Percentiles rank a stretch among this genome's conserved stretches.
Evolutionary conservation across 1,140 invertebrate genomes (phyloP).

Genomic region (Pollicipes pollicipes): DNA sequence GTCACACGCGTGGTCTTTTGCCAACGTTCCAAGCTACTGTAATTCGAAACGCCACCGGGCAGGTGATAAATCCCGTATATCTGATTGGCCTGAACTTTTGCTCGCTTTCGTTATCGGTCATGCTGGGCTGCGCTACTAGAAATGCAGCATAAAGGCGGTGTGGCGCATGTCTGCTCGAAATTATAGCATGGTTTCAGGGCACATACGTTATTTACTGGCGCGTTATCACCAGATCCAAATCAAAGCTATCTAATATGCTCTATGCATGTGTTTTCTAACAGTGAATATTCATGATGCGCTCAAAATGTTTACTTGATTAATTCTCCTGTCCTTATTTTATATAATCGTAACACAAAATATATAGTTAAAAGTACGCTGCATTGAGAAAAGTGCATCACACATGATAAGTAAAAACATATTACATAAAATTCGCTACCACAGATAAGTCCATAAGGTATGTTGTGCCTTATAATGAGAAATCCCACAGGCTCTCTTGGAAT

Average conservation of each 20-base stretch:
- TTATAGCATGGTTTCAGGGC: not conserved
- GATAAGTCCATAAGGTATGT: too few species aligned
- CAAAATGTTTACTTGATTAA: not conserved
- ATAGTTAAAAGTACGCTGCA: too few species aligned
- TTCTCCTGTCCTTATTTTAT: not conserved
- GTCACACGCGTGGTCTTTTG: not conserved
- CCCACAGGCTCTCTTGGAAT: too few species aligned
- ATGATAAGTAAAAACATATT: not conserved
- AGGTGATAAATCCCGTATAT: not conserved
- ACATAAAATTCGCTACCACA: not conserved
- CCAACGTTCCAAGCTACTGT: not conserved
- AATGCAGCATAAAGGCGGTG: not conserved
- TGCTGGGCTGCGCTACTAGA: not conserved
- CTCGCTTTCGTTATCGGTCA: not conserved
- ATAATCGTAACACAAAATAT: too few species aligned
- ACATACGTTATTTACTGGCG: not conserved
- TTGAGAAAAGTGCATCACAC: not conserved
- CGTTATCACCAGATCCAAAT: not conserved
- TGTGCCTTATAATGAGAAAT: too few species aligned
- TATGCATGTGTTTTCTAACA: not conserved
- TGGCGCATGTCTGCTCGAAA: not conserved
- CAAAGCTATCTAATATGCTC: not conserved
- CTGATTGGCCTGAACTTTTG: not conserved
- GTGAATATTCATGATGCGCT: not conserved
- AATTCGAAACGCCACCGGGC: not conserved